phyloP scores from a whole-genome alignment of 2,113 vertebrate species.

The Dryoscopus gambensis region DNA sequence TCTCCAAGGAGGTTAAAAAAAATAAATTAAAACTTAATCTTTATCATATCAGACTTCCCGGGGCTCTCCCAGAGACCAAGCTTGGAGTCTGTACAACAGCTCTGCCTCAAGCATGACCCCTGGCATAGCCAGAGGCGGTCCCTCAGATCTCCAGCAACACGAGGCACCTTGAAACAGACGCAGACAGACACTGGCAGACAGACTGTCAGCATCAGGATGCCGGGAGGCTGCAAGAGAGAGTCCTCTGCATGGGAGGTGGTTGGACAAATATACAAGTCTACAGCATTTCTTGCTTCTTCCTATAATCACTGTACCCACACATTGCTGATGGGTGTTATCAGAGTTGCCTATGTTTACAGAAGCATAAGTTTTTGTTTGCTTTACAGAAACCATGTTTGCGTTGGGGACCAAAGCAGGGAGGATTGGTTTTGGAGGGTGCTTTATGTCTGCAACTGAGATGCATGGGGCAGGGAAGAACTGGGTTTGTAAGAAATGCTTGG shows the following conservation, averaged over 20 bases:
- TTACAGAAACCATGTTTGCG: background rate
- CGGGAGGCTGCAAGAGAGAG: background rate
- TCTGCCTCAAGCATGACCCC: background rate
- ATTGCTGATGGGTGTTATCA: background rate
- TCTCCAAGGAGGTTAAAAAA: background rate
- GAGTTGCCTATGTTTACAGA: background rate
- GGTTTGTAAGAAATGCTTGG: background rate
- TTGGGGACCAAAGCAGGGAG: background rate
- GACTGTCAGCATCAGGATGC: background rate
- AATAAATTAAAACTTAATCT: background rate
- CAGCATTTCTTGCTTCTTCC: background rate
- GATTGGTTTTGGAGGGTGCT: background rate
- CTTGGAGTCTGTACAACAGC: background rate
- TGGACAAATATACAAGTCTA: background rate
- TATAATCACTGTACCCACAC: background rate
- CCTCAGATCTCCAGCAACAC: background rate
- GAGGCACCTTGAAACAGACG: background rate
- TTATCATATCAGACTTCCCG: background rate
- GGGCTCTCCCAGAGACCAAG: background rate
- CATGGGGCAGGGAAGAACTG: background rate
- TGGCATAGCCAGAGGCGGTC: background rate
- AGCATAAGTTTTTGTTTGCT: background rate
- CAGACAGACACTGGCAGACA: background rate
- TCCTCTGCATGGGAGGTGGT: fast-evolving
- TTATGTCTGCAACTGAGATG: background rate